Base-by-base conservation (phyloP, 2,888 invertebrate genomes). In the Selenia dentaria region DNA sequence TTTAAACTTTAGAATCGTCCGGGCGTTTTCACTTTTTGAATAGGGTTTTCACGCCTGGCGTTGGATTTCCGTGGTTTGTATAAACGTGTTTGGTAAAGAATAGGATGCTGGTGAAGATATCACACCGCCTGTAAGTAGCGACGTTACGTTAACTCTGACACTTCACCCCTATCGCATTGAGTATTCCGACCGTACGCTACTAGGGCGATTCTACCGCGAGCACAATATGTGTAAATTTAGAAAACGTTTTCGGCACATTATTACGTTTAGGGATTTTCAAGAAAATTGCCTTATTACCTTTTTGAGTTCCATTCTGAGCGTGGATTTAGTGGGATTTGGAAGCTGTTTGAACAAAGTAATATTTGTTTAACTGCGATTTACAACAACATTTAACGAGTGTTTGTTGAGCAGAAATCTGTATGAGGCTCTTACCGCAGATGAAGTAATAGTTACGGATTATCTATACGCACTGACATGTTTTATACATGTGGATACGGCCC, bases 151-250 rank as follows among this genome's bases (percentile, higher is more conserved):
- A 74, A 74, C 70, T 67, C 67, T 67, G 74, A 75, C 76, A 69
- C 74, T 79, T 76, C 68, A 71, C 72, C 75, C 71, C 71, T 65
- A 67, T 68, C 77, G 62, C 70, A 83, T 86, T 86, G 74, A 58
- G 86, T 85, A 89, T 89, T 88, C 88, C 54, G 79, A 73, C 71
- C 83, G 78, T 79, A 75, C 76, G 67, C 84, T 70, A 74, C 74
- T 73, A 73, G 72, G 76, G 74, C 80, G 82, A 80, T 83, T 84
- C 83, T 62, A 75, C 79, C 72, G 70, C 76, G 76, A 82, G 74
- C 80, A 87, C 88, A 87, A 86, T 88, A 83, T 87, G 88, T 88
- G 88, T 86, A 88, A 88, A 87, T 88, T 87, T 86, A 82, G 80
- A 82, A 81, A 87, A 80, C 87, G 85, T 83, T 88, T 84, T 85